Conservation (phyloP, 1,140 invertebrate species). For the Bombus vancouverensis region DNA sequence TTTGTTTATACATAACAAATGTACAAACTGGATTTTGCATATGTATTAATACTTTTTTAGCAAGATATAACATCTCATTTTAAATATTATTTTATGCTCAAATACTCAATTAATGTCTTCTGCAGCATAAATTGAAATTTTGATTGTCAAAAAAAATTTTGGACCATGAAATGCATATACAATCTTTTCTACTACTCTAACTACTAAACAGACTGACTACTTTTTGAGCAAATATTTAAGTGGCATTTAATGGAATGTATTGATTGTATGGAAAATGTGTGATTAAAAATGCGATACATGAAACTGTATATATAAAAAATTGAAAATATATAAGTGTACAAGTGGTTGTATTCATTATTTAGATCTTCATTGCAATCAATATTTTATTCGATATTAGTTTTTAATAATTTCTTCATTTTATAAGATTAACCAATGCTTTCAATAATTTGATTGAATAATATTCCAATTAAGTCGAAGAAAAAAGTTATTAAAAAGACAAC, state of each 20-base stretch:
- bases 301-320: slow-evolving; percentile 69
- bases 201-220: slow-evolving; percentile 78
- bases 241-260: slow-evolving; percentile 61
- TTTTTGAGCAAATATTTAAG: slow-evolving; percentile 75
- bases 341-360: slow-evolving; percentile 60
- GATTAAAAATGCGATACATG: slow-evolving; percentile 59
- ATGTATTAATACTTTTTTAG: neutral
- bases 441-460: neutral
- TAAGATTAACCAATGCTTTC: neutral
- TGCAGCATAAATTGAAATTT: slow-evolving; percentile 28
- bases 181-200: slow-evolving; percentile 70
- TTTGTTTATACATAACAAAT: slow-evolving; percentile 13
- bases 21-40: slow-evolving; percentile 12
- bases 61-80: slow-evolving; percentile 1
- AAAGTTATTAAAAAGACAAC: neutral
- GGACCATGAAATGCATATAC: slow-evolving; percentile 64
- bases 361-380: slow-evolving; percentile 2
- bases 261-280: slow-evolving; percentile 54
- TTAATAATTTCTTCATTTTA: neutral
- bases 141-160: slow-evolving; percentile 38
- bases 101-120: neutral
- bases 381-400: neutral
- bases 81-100: slow-evolving; percentile 7
- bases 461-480: neutral
- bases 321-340: slow-evolving; percentile 64